Percentiles rank a stretch among this genome's conserved stretches.
These are phyloP conservation scores for Hoplias malabaricus DNA, from an alignment of 2,113 vertebrate species.

Conservation along the genomic window DNA sequence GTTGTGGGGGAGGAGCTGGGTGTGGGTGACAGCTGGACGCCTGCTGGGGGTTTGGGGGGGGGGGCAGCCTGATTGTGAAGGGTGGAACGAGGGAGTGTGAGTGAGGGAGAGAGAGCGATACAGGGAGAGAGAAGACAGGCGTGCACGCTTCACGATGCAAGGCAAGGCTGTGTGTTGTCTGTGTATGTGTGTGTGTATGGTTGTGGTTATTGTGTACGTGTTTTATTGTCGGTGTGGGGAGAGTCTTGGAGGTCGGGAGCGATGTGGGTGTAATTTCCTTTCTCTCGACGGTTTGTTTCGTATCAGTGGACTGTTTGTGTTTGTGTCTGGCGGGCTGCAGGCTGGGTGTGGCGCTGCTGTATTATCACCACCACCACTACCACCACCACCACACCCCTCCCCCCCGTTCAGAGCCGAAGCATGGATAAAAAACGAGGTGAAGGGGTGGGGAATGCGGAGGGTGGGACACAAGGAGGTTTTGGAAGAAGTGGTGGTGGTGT, in stretches of 20 bases:
- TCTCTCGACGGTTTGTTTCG: conserved; percentile 48
- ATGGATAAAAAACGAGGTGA: conserved; percentile 49
- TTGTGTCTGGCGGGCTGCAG: conserved; percentile 72
- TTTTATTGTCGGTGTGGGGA: conserved; percentile 50
- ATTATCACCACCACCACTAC: no score
- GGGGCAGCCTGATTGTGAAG: conserved; percentile 68
- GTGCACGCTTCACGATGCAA: conserved; percentile 80
- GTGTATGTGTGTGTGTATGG: conserved; percentile 63
- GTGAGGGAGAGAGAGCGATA: conserved; percentile 58
- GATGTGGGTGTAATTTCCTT: conserved; percentile 52
- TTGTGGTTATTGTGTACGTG: conserved; percentile 33
- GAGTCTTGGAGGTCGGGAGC: conserved; percentile 67
- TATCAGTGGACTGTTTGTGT: conserved; percentile 49
- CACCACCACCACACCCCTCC: conserved; percentile 67
- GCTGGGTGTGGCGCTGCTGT: conserved; percentile 72
- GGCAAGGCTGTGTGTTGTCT: conserved; percentile 73
- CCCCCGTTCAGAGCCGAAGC: conserved; percentile 56
- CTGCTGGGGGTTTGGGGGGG: no score
- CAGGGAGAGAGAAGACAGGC: conserved; percentile 70
- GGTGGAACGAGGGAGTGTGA: conserved; percentile 67
- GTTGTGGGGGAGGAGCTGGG: conserved; percentile 68
- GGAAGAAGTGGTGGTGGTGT: conserved; percentile 47
- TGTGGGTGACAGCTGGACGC: conserved; percentile 77
- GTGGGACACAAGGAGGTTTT: conserved; percentile 49
- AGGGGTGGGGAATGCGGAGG: conserved; percentile 55